phyloP scores from a whole-genome alignment of 2,113 vertebrate species.

The Callospermophilus lateralis region DNA sequence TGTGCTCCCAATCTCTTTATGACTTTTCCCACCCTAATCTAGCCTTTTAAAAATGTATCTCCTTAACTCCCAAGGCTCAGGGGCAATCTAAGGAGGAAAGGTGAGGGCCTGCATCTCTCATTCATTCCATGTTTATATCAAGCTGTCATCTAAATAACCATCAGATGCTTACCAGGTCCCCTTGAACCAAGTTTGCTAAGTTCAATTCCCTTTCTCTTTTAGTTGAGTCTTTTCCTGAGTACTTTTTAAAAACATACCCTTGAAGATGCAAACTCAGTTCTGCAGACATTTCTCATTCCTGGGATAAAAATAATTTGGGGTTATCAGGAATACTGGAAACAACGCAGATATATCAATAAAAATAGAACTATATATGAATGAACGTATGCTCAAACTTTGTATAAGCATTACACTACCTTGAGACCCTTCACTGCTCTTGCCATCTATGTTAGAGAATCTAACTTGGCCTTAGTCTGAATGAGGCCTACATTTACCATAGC shows the following conservation, averaged over 20 bases:
- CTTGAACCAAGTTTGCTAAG: not conserved
- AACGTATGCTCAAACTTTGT: not conserved
- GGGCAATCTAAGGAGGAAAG: not conserved
- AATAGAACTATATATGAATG: constrained; percentile 24
- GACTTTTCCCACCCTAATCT: not conserved
- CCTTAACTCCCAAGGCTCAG: not conserved
- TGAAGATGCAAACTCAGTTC: not conserved
- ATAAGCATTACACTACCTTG: not conserved
- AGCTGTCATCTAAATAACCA: not conserved
- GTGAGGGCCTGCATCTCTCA: not conserved
- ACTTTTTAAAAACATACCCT: constrained; percentile 2
- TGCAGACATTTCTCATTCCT: constrained; percentile 17
- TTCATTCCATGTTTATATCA: not conserved
- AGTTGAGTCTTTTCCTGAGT: not conserved
- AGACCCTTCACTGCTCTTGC: not conserved
- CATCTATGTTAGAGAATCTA: not conserved
- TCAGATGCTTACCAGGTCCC: not conserved
- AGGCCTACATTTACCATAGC: not conserved
- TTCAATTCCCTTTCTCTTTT: not conserved
- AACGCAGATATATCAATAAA: constrained; percentile 22
- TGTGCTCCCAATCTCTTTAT: not conserved
- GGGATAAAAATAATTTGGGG: constrained; percentile 28
- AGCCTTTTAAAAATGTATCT: not conserved
- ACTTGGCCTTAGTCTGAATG: not conserved
- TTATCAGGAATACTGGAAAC: constrained; percentile 20